Conservation (phyloP, 1,140 invertebrate species). For the Pissodes strobi region DNA sequence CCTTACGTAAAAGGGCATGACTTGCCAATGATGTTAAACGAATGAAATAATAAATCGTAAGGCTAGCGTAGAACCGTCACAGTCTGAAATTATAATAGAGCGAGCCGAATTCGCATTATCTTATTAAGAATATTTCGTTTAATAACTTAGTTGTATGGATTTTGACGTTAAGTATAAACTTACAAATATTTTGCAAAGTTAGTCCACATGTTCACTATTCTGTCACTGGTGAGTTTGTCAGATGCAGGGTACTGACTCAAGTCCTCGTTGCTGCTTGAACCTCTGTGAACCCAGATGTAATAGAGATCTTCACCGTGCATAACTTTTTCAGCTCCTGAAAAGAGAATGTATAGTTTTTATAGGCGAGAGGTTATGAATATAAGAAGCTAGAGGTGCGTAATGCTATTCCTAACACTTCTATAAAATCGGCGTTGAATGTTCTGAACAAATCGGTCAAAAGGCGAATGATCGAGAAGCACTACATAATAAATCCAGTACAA, state of each 20-base stretch:
- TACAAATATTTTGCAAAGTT: slow-evolving; percentile 24
- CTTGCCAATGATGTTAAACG: too few relatives aligned
- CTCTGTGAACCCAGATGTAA: slow-evolving; percentile 14
- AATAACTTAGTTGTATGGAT: too few relatives aligned
- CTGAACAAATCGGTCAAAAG: too few relatives aligned
- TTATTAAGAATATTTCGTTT: neutral
- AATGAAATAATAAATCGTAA: too few relatives aligned
- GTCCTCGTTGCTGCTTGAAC: slow-evolving; percentile 2
- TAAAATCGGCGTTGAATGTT: too few relatives aligned
- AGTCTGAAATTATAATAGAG: too few relatives aligned
- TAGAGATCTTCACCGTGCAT: slow-evolving; percentile 19
- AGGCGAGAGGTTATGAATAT: neutral
- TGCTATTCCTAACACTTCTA: neutral
- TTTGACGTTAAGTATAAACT: too few relatives aligned
- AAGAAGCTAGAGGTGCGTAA: neutral
- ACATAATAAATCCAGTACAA: too few relatives aligned
- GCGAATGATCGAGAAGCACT: too few relatives aligned
- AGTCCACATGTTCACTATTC: slow-evolving; percentile 9
- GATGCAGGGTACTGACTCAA: slow-evolving; percentile 7
- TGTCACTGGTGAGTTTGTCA: slow-evolving; percentile 1
- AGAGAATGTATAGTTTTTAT: neutral
- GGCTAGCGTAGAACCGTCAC: too few relatives aligned
- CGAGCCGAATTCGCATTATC: neutral
- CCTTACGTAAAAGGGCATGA: too few relatives aligned
- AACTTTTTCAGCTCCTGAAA: slow-evolving; percentile 23